Percentiles rank a stretch among this genome's conserved stretches.
Evolutionary conservation across 2,797 vertebrate species (phyloP).

Genomic region (Cryptoblepharus egeriae): DNA sequence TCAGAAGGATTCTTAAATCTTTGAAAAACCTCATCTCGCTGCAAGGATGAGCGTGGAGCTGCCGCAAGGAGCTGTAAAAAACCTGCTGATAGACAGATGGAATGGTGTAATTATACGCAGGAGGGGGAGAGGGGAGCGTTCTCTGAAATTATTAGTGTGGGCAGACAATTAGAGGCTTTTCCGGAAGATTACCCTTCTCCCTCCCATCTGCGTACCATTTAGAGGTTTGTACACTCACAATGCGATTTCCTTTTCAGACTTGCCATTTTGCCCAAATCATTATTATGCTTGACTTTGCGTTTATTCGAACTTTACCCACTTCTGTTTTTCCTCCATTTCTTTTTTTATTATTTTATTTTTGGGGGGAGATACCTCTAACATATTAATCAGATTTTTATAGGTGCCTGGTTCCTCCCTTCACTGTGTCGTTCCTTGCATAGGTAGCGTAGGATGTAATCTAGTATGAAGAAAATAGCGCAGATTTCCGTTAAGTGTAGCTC

Average conservation of each 20-base stretch:
- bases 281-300: constrained; percentile 55
- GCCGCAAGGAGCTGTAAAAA: constrained; percentile 73
- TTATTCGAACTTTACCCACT: background rate
- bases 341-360: no score
- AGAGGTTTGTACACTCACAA: constrained; percentile 60
- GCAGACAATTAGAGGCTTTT: constrained; percentile 86
- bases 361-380: background rate
- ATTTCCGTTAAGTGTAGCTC: background rate
- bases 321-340: background rate
- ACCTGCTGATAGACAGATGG: constrained; percentile 88
- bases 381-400: background rate
- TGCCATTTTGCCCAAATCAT: constrained; percentile 58
- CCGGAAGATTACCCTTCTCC: constrained; percentile 85
- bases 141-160: constrained; percentile 81
- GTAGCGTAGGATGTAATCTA: background rate
- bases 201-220: constrained; percentile 80
- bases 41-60: constrained; percentile 54
- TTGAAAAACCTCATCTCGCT: constrained; percentile 57
- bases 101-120: constrained; percentile 87
- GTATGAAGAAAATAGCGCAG: background rate
- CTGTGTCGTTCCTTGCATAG: background rate
- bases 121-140: constrained; percentile 76
- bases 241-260: constrained; percentile 67
- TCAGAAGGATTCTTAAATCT: constrained; percentile 79
- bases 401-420: background rate